phyloP scores from a whole-genome alignment of 2,113 vertebrate species.

The Eclectus roratus region DNA sequence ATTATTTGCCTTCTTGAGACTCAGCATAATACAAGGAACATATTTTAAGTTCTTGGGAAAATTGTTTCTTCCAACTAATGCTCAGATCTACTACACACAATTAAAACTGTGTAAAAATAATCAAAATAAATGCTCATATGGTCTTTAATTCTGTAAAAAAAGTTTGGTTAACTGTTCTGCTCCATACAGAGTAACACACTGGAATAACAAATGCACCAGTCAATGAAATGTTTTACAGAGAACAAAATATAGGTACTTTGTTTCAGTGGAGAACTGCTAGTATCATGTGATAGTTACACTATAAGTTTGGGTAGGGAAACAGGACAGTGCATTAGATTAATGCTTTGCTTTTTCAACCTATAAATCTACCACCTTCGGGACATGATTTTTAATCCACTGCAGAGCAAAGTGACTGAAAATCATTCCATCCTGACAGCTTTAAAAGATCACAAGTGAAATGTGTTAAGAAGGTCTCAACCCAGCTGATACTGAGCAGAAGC shows the following conservation, averaged over 20 bases:
- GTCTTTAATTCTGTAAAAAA: background rate
- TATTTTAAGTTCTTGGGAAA: background rate
- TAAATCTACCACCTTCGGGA: slow-evolving; percentile 69
- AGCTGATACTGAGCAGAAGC: background rate
- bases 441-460: slow-evolving; percentile 66
- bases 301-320: slow-evolving; percentile 51
- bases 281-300: slow-evolving; percentile 30
- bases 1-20: background rate
- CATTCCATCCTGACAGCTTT: slow-evolving; percentile 70
- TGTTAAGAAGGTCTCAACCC: slow-evolving; percentile 57
- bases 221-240: background rate
- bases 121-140: background rate
- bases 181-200: background rate
- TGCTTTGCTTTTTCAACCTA: slow-evolving; percentile 70
- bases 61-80: background rate
- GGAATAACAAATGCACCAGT: background rate
- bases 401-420: slow-evolving; percentile 73
- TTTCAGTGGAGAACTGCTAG: slow-evolving; percentile 60
- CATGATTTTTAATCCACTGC: slow-evolving; percentile 67
- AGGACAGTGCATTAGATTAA: slow-evolving; percentile 61
- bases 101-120: background rate
- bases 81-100: background rate
- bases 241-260: background rate
- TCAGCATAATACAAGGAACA: background rate
- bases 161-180: background rate